Evolutionary conservation across 2,113 vertebrate genomes (phyloP).

Genomic region (Heliornis fulica): DNA sequence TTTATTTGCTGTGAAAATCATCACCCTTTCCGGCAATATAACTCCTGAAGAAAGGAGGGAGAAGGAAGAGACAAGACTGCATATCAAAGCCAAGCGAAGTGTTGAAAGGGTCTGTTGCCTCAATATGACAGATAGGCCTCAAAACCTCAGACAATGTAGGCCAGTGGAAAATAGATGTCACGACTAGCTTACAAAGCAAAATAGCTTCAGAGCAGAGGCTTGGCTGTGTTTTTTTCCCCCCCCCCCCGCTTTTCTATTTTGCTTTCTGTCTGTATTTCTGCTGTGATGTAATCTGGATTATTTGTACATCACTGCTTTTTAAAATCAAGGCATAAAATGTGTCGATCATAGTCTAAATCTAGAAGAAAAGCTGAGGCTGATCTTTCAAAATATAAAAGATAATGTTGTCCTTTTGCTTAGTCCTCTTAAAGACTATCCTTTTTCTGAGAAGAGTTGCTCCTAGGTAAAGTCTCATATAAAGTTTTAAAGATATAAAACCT

Average conservation of each 20-base stretch:
- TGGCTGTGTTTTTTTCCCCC: slow-evolving; percentile 69
- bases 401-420: background rate
- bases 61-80: slow-evolving; percentile 82
- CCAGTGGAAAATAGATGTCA: slow-evolving; percentile 76
- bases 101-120: slow-evolving; percentile 79
- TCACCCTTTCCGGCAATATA: slow-evolving; percentile 87
- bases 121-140: slow-evolving; percentile 82
- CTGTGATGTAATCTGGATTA: background rate
- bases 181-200: slow-evolving; percentile 76
- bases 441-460: background rate
- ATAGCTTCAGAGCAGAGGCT: slow-evolving; percentile 77
- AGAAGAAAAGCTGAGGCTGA: background rate
- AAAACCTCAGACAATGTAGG: slow-evolving; percentile 78
- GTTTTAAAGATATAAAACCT: background rate
- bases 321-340: background rate
- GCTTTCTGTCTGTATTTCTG: background rate
- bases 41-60: slow-evolving; percentile 77
- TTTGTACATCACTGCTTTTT: background rate
- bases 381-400: background rate
- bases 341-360: background rate
- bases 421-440: background rate
- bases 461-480: background rate
- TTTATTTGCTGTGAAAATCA: slow-evolving; percentile 87
- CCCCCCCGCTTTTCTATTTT: slow-evolving; percentile 12
- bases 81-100: slow-evolving; percentile 88